Evolutionary conservation across 1,140 invertebrate genomes (phyloP).

Genomic region (Onthophagus taurus): DNA sequence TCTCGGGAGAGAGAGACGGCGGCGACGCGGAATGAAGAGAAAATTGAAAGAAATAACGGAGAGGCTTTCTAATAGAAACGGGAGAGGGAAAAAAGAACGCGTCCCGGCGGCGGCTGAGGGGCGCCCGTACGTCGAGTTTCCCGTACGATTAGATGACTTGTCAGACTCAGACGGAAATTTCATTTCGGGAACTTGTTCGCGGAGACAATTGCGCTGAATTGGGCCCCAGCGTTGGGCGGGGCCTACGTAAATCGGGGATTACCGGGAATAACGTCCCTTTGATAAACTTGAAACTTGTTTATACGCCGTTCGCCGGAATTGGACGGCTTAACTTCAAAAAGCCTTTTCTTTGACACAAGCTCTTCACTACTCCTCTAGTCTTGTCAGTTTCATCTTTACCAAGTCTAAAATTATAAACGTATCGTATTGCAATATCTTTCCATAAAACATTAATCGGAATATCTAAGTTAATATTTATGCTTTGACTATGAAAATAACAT

Average conservation of each 20-base stretch:
- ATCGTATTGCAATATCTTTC: too few relatives aligned
- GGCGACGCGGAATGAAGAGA: conserved; percentile 30
- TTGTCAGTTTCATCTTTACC: too few relatives aligned
- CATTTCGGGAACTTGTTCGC: conserved; percentile 36
- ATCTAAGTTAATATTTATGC: too few relatives aligned
- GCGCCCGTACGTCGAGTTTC: conserved; percentile 7
- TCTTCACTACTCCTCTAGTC: too few relatives aligned
- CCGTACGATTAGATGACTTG: conserved; percentile 33
- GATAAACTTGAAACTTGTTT: conserved; percentile 25
- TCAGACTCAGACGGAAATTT: conserved; percentile 36
- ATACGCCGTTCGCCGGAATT: conserved; percentile 20
- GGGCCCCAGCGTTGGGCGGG: too few relatives aligned
- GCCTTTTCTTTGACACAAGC: too few relatives aligned
- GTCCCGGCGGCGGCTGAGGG: conserved; percentile 26
- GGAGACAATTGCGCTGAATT: conserved; percentile 35
- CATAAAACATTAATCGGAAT: too few relatives aligned
- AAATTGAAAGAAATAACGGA: conserved; percentile 36
- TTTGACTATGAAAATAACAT: too few relatives aligned
- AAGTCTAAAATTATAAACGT: too few relatives aligned
- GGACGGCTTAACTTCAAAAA: too few relatives aligned
- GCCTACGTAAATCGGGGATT: conserved; percentile 27
- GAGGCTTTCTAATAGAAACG: conserved; percentile 29
- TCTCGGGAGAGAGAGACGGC: too few relatives aligned
- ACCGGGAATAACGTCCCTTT: conserved; percentile 25
- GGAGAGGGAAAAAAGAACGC: conserved; percentile 32